Percentiles rank a stretch among this genome's conserved stretches.
phyloP scores from a whole-genome alignment of 2,797 vertebrate species.

The Lates japonicus region DNA sequence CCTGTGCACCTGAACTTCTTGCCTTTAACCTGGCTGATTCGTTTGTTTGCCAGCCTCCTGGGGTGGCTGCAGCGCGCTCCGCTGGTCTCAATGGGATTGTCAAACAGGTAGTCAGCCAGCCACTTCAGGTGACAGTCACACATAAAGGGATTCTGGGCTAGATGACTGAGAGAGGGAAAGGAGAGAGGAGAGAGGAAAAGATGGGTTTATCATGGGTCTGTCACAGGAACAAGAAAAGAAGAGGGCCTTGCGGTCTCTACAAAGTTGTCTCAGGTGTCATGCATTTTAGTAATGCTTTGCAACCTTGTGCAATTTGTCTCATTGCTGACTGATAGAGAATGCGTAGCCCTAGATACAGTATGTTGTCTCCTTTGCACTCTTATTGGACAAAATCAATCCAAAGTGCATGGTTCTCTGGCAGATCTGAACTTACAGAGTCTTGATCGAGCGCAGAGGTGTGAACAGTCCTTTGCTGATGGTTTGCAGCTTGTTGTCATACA shows the following conservation, averaged over 20 bases:
- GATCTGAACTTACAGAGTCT: slow-evolving; percentile 93
- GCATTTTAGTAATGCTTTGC: background rate
- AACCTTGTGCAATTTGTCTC: background rate
- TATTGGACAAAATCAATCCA: background rate
- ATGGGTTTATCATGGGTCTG: background rate
- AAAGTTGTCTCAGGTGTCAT: background rate
- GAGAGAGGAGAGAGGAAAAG: background rate
- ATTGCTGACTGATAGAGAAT: background rate
- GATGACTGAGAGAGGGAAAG: slow-evolving; percentile 86
- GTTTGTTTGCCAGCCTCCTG: slow-evolving; percentile 96
- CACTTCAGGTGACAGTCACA: slow-evolving; percentile 99
- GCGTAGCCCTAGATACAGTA: too few relatives aligned
- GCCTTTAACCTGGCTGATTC: slow-evolving; percentile 99
- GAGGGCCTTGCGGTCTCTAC: background rate
- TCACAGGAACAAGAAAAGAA: background rate
- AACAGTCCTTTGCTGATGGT: slow-evolving; percentile 98
- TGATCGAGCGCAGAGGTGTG: slow-evolving; percentile 93
- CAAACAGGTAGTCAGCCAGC: slow-evolving; percentile 98
- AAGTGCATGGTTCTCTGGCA: background rate
- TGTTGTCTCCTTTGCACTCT: background rate
- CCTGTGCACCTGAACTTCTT: slow-evolving; percentile 99
- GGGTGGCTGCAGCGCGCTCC: slow-evolving; percentile 98
- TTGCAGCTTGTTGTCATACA: slow-evolving; percentile 99
- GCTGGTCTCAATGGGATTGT: slow-evolving; percentile 99
- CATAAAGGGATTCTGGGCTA: slow-evolving; percentile 99